Base-by-base conservation (phyloP, 2,113 vertebrate genomes). In the Otolemur garnettii region DNA sequence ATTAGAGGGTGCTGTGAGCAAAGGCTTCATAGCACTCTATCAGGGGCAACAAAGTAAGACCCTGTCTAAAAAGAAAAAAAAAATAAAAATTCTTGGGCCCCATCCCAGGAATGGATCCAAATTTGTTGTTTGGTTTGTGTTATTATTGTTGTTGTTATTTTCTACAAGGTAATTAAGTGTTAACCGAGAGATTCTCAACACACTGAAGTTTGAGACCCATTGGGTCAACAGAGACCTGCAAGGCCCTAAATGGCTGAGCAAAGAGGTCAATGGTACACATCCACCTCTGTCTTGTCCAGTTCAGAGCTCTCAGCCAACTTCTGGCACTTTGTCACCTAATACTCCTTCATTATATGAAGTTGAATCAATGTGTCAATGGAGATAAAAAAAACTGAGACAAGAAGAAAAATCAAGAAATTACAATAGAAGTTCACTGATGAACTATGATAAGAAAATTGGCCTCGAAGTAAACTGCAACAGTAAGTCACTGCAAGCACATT, bases 341-440 rank as follows among this genome's bases (percentile, higher is more conserved):
- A 15, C 24, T 42, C 45, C 72, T 85, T 85, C 50, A 30, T 19
- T 59, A 62, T 22, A 17, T 50, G 45, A 89, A 81, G 59, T 62
- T 87, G 50, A 95, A 42, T 69, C 66, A 79, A 22, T 82, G 21
- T n/a, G 22, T 38, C 42, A 33, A 5, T 85, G 45, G 50, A 35
- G 13, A 2, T 55, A 22, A 57, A 79, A 96, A 57, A 94, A 95
- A 94, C 53, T 9, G 8, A 90, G 66, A 72, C 90, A 5, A 90
- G 66, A 72, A 92, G 35, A 93, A 87, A 89, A 87, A 68, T 75
- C 53, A 91, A 86, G 55, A 78, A 83, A 95, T 90, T 93, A 84
- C 28, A 81, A 50, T 77, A 82, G 53, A 88, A 95, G 35, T 72
- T 75, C 64, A 64, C 33, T 59, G 45, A 33, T 92, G 28, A 88